Conservation (phyloP, 2,113 vertebrate genomes). For the Noctilio leporinus region DNA sequence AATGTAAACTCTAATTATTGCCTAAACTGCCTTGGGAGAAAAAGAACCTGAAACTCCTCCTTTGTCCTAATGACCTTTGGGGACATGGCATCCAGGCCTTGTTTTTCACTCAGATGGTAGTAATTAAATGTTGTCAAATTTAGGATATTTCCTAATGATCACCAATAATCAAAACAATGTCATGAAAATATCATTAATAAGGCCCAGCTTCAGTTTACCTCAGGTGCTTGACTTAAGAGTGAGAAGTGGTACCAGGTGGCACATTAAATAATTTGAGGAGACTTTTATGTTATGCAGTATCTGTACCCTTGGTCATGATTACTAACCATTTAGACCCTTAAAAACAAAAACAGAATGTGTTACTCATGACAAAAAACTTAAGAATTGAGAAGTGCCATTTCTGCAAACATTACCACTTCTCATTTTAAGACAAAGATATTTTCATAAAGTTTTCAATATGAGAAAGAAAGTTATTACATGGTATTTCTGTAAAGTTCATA, state of each 20-base stretch:
- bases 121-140: neutral
- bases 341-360: slow-evolving; percentile 65
- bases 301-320: slow-evolving; percentile 58
- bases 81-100: neutral
- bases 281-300: slow-evolving; percentile 43
- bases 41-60: neutral
- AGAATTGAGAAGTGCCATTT: neutral
- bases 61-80: neutral
- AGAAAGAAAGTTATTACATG: neutral
- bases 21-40: neutral
- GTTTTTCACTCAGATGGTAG: neutral
- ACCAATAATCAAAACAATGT: neutral
- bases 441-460: neutral
- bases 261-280: slow-evolving; percentile 50
- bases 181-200: neutral
- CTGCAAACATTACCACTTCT: neutral
- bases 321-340: slow-evolving; percentile 57
- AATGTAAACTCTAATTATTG: neutral
- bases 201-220: neutral
- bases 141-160: neutral
- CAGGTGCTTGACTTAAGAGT: neutral
- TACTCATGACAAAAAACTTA: neutral
- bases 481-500: neutral
- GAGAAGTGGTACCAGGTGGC: slow-evolving; percentile 7
- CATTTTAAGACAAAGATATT: slow-evolving; percentile 30